These are phyloP conservation scores for Plecotus auritus DNA, from an alignment of 2,113 vertebrate species.

Conservation along the genomic window DNA sequence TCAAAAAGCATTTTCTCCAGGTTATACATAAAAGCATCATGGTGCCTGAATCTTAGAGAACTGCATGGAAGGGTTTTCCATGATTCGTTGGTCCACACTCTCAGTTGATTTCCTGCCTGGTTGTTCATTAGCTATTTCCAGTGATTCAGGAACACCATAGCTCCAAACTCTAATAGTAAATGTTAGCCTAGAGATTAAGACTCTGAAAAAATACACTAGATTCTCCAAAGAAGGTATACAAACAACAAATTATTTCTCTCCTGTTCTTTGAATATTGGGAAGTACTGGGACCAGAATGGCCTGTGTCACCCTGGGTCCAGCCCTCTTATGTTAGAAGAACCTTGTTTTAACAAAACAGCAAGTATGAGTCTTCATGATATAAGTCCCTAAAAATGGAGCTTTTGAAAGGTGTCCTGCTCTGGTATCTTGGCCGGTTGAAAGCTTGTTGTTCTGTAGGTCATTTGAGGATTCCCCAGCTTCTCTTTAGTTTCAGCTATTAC, in stretches of 20 bases:
- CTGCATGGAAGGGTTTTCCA: not conserved
- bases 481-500: conserved; percentile 44
- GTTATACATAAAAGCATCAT: not conserved
- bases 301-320: not conserved
- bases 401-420: not conserved
- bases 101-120: not conserved
- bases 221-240: not conserved
- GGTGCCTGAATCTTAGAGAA: not conserved
- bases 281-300: not conserved
- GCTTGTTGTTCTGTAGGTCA: not conserved
- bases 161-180: not conserved
- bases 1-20: not conserved
- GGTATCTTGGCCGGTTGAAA: not conserved
- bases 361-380: not conserved
- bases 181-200: not conserved
- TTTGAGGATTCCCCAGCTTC: not conserved
- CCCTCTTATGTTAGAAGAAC: not conserved
- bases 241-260: not conserved
- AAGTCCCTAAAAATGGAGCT: not conserved
- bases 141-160: not conserved
- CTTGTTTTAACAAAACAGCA: not conserved
- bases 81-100: not conserved
- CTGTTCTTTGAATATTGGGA: not conserved
- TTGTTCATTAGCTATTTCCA: not conserved
- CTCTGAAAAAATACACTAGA: not conserved